phyloP scores from a whole-genome alignment of 2,797 vertebrate genomes.

The Atherinosoma microstoma region DNA sequence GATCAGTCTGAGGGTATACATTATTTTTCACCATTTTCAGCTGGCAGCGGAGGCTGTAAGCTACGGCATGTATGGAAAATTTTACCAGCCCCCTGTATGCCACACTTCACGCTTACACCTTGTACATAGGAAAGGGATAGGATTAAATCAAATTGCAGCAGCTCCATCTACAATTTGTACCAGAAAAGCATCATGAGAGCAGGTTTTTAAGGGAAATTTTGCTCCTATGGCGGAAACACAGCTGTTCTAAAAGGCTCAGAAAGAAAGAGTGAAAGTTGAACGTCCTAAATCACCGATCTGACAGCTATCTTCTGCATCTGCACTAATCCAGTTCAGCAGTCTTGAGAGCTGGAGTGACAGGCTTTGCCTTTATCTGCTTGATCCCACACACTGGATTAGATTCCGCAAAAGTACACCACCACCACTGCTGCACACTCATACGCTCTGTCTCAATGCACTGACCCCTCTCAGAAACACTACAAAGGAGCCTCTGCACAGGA shows the following conservation, averaged over 20 bases:
- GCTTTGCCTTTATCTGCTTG: conserved; percentile 65
- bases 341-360: conserved; percentile 56
- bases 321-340: conserved; percentile 70
- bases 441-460: conserved; percentile 29
- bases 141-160: conserved; percentile 30
- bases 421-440: neutral
- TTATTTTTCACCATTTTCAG: conserved; percentile 53
- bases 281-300: conserved; percentile 35
- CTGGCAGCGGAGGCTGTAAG: conserved; percentile 38
- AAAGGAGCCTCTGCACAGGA: conserved; percentile 14
- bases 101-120: conserved; percentile 42
- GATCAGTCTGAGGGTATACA: conserved; percentile 37
- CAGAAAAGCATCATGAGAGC: conserved; percentile 40
- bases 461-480: conserved; percentile 35
- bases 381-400: conserved; percentile 72
- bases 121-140: conserved; percentile 13
- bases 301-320: conserved; percentile 61
- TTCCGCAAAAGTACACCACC: conserved; percentile 26
- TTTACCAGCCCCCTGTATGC: conserved; percentile 34
- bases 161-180: conserved; percentile 8
- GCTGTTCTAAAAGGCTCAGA: conserved; percentile 1
- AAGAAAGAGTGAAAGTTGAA: conserved; percentile 33
- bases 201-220: conserved; percentile 45
- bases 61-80: conserved; percentile 31
- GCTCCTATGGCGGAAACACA: conserved; percentile 12